phyloP scores from a whole-genome alignment of 1,140 invertebrate genomes.

The Platyscapa corneri region DNA sequence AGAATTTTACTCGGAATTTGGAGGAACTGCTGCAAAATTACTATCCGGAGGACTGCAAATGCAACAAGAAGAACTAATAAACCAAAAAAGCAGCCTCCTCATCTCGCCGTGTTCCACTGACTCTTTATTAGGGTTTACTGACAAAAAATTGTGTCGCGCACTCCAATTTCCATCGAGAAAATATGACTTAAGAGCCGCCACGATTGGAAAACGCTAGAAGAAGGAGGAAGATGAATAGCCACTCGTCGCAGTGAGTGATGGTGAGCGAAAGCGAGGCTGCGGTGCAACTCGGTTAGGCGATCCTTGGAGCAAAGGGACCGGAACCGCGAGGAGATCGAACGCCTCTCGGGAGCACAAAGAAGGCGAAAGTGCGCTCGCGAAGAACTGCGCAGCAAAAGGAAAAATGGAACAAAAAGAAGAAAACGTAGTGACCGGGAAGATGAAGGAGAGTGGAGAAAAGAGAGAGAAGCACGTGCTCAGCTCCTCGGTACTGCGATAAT shows the following conservation, averaged over 20 bases:
- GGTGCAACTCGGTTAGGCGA: not conserved
- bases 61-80: too few relatives aligned
- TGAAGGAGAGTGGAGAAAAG: not conserved
- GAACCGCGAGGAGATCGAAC: not conserved
- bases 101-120: too few relatives aligned
- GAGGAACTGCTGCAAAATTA: not conserved
- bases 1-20: not conserved
- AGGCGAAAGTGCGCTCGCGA: conserved; percentile 2
- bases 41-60: not conserved
- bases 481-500: not conserved
- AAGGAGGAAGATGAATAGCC: not conserved
- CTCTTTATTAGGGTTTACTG: not conserved
- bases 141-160: not conserved
- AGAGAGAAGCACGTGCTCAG: not conserved
- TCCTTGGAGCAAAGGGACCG: not conserved
- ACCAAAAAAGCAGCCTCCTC: too few relatives aligned
- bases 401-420: not conserved
- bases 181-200: not conserved
- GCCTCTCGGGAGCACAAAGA: not conserved
- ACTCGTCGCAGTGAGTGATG: not conserved
- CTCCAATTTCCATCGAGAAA: not conserved
- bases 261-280: not conserved
- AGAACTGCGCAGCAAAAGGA: not conserved
- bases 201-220: not conserved
- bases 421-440: not conserved